phyloP scores from a whole-genome alignment of 2,113 vertebrate species.

The Nansenia antarctica region DNA sequence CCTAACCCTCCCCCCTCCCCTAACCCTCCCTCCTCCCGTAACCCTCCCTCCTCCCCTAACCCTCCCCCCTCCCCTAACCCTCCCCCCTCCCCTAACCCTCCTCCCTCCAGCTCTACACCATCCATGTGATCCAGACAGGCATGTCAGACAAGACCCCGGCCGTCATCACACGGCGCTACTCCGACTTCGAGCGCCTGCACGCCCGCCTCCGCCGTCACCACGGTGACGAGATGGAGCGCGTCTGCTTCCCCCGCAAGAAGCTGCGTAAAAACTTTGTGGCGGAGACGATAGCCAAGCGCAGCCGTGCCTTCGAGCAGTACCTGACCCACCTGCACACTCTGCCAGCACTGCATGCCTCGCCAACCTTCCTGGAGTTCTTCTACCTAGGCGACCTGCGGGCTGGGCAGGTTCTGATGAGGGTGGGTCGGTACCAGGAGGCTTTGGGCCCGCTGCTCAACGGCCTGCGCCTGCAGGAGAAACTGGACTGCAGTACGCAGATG shows the following conservation, averaged over 20 bases:
- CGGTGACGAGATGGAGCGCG: slow-evolving; percentile 79
- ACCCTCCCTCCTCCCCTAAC: no score
- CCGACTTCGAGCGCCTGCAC: slow-evolving; percentile 87
- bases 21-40: no score
- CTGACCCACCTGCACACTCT: slow-evolving; percentile 86
- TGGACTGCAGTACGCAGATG: slow-evolving; percentile 68
- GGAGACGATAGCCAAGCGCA: slow-evolving; percentile 92
- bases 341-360: slow-evolving; percentile 73
- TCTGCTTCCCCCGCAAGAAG: slow-evolving; percentile 90
- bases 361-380: slow-evolving; percentile 87
- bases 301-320: slow-evolving; percentile 94
- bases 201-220: slow-evolving; percentile 80
- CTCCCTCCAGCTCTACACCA: slow-evolving; percentile 90
- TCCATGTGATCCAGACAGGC: slow-evolving; percentile 84
- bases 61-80: no score
- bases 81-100: no score
- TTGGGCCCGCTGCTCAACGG: slow-evolving; percentile 84
- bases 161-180: slow-evolving; percentile 87
- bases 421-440: slow-evolving; percentile 84
- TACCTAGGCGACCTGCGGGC: slow-evolving; percentile 83
- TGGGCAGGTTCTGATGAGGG: slow-evolving; percentile 83
- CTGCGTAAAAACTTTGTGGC: slow-evolving; percentile 88
- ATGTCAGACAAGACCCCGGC: slow-evolving; percentile 81
- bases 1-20: no score
- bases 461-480: slow-evolving; percentile 84